A percentile compares a stretch with the other conserved stretches of the same genome.
These are phyloP conservation scores for Nemopilema nomurai DNA, from an alignment of 30 jellyfish, hydroid and myxozoan species.

Conservation along the genomic window DNA sequence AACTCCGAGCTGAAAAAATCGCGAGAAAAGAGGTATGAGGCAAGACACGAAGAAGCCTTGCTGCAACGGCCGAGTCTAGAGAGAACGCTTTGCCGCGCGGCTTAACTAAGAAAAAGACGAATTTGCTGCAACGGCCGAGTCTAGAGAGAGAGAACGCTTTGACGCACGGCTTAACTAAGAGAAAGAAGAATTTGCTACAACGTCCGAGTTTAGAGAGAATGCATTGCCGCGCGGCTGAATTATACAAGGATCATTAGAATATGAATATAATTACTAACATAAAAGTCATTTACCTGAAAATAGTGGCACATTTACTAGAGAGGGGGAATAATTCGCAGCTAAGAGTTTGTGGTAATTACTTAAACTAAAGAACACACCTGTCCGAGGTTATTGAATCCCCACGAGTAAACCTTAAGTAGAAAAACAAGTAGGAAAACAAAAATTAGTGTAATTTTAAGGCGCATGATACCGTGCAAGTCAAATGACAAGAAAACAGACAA, in stretches of 20 bases:
- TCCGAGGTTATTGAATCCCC: conserved; percentile 89
- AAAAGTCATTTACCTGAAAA: too few relatives aligned
- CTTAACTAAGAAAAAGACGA: background rate
- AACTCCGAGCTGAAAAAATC: conserved; percentile 80
- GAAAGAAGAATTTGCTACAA: too few relatives aligned
- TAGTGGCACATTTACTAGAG: too few relatives aligned
- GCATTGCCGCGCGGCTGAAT: background rate
- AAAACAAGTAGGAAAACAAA: background rate
- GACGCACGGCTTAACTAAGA: too few relatives aligned
- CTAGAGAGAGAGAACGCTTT: too few relatives aligned
- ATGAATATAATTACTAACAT: too few relatives aligned
- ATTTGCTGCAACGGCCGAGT: too few relatives aligned
- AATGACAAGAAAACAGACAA: too few relatives aligned
- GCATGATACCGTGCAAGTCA: too few relatives aligned
- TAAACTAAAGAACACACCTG: conserved; percentile 54
- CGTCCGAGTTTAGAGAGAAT: background rate
- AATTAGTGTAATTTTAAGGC: too few relatives aligned
- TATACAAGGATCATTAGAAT: too few relatives aligned
- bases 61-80: too few relatives aligned
- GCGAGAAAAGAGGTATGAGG: background rate
- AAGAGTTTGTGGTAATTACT: background rate
- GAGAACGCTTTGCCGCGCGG: background rate
- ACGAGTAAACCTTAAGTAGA: conserved; percentile 69
- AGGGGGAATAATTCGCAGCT: background rate
- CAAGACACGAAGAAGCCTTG: background rate